These are phyloP conservation scores for Sebastes reedi DNA, from an alignment of 2,797 vertebrate genomes.

Conservation along the genomic window DNA sequence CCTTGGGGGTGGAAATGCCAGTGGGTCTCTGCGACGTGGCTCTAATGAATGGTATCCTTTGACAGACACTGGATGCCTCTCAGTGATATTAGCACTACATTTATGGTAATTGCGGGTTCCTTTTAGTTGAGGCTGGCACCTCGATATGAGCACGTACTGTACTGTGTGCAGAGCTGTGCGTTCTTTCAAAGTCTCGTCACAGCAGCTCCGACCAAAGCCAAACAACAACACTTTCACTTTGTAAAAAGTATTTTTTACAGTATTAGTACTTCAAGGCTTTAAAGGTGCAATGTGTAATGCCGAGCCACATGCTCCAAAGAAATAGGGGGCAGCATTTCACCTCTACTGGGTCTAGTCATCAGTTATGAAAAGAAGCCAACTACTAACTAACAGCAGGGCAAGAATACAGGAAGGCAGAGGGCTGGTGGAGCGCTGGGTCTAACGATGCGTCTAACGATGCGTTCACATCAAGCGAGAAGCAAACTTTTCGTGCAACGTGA, in stretches of 20 bases:
- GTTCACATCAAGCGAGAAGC: too few species aligned
- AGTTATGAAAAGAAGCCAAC: too few species aligned
- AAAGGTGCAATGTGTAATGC: too few species aligned
- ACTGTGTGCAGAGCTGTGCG: not conserved
- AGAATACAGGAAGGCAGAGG: too few species aligned
- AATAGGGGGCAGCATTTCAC: too few species aligned
- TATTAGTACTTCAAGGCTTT: too few species aligned
- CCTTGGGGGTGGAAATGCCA: slow-evolving; percentile 46
- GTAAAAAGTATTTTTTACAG: not conserved
- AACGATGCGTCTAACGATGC: too few species aligned
- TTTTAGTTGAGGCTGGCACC: slow-evolving; percentile 2
- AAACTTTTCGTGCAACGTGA: accelerated
- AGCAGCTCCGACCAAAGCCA: not conserved
- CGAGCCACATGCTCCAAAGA: accelerated
- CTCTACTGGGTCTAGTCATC: too few species aligned
- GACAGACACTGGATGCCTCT: slow-evolving; percentile 18
- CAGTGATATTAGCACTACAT: slow-evolving; percentile 24
- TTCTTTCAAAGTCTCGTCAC: not conserved
- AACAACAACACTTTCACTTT: not conserved
- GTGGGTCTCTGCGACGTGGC: slow-evolving; percentile 17
- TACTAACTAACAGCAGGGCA: too few species aligned
- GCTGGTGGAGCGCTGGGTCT: too few species aligned
- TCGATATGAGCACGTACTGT: not conserved
- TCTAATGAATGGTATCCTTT: slow-evolving; percentile 59
- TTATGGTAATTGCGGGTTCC: slow-evolving; percentile 10